phyloP scores from a whole-genome alignment of 2,113 vertebrate species.

The Macheiramphus alcinus region DNA sequence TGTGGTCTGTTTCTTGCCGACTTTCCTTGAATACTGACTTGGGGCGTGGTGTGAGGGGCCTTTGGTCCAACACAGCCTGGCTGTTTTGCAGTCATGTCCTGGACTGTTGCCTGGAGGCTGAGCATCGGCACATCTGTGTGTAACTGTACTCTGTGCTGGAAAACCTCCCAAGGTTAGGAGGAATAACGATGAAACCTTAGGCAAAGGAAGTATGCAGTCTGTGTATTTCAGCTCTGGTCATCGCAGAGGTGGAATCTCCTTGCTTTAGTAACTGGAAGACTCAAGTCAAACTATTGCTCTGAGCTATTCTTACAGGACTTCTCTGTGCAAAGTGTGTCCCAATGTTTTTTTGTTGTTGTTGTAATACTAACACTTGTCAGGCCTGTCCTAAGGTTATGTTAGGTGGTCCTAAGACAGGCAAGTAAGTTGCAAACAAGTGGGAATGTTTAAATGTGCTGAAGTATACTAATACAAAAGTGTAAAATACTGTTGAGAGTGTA shows the following conservation, averaged over 20 bases:
- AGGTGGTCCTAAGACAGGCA: not conserved
- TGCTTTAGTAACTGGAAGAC: not conserved
- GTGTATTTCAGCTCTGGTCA: not conserved
- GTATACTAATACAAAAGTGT: not conserved
- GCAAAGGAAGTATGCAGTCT: not conserved
- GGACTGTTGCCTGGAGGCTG: not conserved
- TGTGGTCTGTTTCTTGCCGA: not conserved
- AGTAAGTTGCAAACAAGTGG: not conserved
- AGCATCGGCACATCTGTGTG: not conserved
- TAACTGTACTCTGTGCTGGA: not conserved
- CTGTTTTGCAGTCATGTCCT: not conserved
- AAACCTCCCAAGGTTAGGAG: not conserved
- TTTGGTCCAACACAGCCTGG: not conserved
- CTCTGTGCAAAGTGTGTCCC: fast-evolving
- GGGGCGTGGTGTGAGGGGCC: too few species aligned
- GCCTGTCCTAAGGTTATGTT: not conserved
- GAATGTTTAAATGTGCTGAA: not conserved
- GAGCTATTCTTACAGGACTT: not conserved
- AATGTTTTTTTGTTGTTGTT: too few species aligned
- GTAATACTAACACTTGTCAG: not conserved
- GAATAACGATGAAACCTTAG: not conserved
- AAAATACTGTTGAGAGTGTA: not conserved
- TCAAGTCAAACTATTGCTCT: not conserved
- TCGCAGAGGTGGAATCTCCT: not conserved
- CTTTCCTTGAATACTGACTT: not conserved